These are phyloP conservation scores for Sycophila texana DNA, from an alignment of 2,888 invertebrate genomes.

Conservation along the genomic window DNA sequence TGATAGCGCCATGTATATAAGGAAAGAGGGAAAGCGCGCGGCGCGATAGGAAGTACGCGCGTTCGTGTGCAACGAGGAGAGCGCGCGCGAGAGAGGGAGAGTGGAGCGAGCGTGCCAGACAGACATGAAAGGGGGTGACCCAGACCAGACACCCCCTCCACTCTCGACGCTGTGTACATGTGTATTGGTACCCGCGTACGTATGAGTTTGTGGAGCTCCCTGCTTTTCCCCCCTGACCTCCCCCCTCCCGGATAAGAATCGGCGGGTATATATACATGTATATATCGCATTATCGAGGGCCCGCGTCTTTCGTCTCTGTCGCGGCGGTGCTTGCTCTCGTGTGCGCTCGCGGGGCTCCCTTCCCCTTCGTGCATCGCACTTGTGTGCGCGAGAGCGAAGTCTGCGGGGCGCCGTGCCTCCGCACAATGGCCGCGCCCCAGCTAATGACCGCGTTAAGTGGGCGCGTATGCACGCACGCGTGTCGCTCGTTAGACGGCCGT, in stretches of 20 bases:
- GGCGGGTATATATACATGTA: too few relatives aligned
- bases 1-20: background rate
- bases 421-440: constrained; percentile 49
- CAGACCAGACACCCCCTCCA: constrained; percentile 71
- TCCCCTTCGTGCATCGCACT: background rate
- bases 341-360: background rate
- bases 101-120: constrained; percentile 60
- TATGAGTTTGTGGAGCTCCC: background rate
- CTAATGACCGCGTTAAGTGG: constrained; percentile 46
- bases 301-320: background rate
- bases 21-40: background rate
- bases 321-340: background rate
- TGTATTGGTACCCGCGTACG: too few relatives aligned
- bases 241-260: too few relatives aligned
- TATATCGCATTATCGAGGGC: too few relatives aligned
- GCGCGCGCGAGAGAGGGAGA: constrained; percentile 25
- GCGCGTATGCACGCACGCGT: background rate
- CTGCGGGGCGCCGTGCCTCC: constrained; percentile 18
- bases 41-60: constrained; percentile 20
- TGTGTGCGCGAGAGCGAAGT: background rate
- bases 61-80: background rate
- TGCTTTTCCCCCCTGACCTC: background rate
- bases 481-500: constrained; percentile 12
- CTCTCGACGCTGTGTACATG: constrained; percentile 51
- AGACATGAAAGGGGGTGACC: constrained; percentile 73